Conservation (phyloP, 35 echinoderm and acorn worm species). For the Hemicentrotus pulcherrimus region DNA sequence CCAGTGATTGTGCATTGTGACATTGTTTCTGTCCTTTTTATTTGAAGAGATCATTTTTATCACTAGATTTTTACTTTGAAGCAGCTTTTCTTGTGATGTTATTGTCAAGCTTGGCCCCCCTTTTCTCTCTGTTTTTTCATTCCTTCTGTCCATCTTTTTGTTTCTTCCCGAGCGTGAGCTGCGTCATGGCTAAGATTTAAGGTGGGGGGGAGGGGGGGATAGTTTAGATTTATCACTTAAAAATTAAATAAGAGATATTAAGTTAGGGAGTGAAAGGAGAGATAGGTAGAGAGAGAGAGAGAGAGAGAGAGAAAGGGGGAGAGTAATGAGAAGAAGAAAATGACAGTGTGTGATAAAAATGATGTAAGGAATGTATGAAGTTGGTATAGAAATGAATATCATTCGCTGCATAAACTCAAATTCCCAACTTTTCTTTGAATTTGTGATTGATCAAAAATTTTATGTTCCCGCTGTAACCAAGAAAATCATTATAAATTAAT, state of each 20-base stretch:
- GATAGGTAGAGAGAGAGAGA: not conserved
- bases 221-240: not conserved
- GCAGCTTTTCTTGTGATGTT: not conserved
- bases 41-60: not conserved
- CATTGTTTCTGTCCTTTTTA: not conserved
- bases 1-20: slow-evolving; percentile 6
- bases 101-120: not conserved
- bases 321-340: not conserved
- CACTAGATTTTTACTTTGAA: slow-evolving; percentile 5
- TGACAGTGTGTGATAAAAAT: too few species aligned
- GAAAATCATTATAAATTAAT: not conserved
- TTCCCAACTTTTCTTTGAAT: too few species aligned
- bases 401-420: not conserved
- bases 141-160: not conserved
- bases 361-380: not conserved
- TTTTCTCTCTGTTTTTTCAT: not conserved
- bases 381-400: slow-evolving; percentile 12
- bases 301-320: not conserved
- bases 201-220: not conserved
- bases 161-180: not conserved
- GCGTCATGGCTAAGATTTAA: not conserved
- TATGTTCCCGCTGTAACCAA: not conserved
- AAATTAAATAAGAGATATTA: not conserved
- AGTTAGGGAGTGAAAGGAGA: not conserved
- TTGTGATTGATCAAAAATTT: too few species aligned